A percentile compares a stretch with the other conserved stretches of the same genome.
phyloP scores from a whole-genome alignment of 1,140 invertebrate genomes.

The Oryzaephilus surinamensis region DNA sequence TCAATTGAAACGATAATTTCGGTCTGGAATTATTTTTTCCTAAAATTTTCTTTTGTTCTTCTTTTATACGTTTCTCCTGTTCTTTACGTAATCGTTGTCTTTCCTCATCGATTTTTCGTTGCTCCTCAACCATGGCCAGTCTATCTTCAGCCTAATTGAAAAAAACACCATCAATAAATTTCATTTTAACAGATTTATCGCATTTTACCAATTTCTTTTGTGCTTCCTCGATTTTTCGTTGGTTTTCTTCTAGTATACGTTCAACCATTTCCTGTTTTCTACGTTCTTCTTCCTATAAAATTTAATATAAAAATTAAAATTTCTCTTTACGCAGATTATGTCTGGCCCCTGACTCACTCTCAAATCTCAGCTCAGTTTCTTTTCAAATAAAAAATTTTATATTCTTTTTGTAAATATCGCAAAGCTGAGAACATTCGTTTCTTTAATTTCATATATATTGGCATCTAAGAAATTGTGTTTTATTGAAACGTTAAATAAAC shows the following conservation, averaged over 20 bases:
- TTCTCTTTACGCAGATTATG: no score
- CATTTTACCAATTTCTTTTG: slow-evolving; percentile 81
- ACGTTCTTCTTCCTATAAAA: slow-evolving; percentile 87
- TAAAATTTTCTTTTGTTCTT: slow-evolving; percentile 93
- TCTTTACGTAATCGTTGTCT: slow-evolving; percentile 85
- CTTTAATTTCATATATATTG: no score
- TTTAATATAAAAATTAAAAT: no score
- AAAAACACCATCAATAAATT: slow-evolving; percentile 1
- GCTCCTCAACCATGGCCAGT: slow-evolving; percentile 92
- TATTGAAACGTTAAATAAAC: no score
- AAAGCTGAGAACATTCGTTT: no score
- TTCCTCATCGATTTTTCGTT: slow-evolving; percentile 91
- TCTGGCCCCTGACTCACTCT: no score
- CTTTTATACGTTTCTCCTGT: slow-evolving; percentile 81
- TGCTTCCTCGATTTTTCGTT: slow-evolving; percentile 93
- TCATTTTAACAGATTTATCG: background rate
- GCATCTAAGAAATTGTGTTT: no score
- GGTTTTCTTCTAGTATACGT: slow-evolving; percentile 94
- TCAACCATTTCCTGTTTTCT: slow-evolving; percentile 90
- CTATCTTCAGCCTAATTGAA: slow-evolving; percentile 83
- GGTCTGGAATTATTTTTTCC: slow-evolving; percentile 96
- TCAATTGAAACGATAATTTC: slow-evolving; percentile 85
- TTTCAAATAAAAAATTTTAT: no score
- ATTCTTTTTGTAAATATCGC: no score
- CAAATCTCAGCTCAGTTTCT: no score